Percentiles rank a stretch among this genome's conserved stretches.
Evolutionary conservation across 2,888 invertebrate genomes (phyloP).

Genomic region (Erpobdella octoculata): DNA sequence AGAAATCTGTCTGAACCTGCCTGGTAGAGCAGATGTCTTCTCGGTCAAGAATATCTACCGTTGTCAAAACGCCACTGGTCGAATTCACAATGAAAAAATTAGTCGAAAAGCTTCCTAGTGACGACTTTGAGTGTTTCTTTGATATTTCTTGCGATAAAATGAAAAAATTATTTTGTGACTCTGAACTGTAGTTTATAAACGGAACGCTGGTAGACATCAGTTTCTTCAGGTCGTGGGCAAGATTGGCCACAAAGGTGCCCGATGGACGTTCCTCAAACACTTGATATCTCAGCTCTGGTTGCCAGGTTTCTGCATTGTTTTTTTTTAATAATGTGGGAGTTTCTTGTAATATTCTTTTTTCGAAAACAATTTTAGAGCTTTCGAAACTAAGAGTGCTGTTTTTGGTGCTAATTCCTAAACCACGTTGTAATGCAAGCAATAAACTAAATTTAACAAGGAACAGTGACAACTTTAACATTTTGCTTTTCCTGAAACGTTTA

Average conservation of each 20-base stretch:
- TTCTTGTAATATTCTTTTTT: no score
- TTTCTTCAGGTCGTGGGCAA: background rate
- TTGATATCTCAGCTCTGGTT: slow-evolving; percentile 3
- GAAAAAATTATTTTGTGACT: background rate
- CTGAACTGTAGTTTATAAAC: slow-evolving; percentile 10
- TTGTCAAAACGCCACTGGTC: background rate
- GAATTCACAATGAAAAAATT: slow-evolving; percentile 4
- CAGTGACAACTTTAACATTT: no score
- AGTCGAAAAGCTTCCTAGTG: background rate
- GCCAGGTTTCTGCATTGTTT: background rate
- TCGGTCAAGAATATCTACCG: background rate
- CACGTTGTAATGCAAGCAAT: no score
- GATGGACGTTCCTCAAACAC: slow-evolving; percentile 12
- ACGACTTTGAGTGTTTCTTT: background rate
- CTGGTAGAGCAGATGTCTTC: slow-evolving; percentile 4
- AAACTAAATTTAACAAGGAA: no score
- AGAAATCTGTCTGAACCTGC: background rate
- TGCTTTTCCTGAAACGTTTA: no score
- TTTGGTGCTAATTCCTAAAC: no score
- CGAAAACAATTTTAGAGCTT: no score
- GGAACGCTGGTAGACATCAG: background rate
- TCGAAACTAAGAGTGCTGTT: no score
- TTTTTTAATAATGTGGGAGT: no score
- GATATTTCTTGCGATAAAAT: slow-evolving; percentile 5
- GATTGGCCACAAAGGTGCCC: background rate